Conservation (phyloP, 2,113 vertebrate genomes). For the Tetrao urogallus region DNA sequence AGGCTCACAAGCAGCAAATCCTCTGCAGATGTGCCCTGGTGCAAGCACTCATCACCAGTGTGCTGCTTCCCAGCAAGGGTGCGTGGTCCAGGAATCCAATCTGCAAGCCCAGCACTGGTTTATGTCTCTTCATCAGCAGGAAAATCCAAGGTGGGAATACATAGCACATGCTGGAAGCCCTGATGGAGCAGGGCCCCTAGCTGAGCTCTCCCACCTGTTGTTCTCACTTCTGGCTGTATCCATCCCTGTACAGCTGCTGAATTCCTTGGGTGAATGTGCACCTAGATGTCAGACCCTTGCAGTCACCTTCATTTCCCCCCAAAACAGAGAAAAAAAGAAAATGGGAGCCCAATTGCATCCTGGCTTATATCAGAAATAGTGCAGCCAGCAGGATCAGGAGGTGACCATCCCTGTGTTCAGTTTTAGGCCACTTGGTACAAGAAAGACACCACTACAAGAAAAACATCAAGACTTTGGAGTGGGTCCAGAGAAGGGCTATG, state of each 20-base stretch:
- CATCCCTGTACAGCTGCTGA: neutral
- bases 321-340: neutral
- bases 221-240: neutral
- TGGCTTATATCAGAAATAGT: too few relatives aligned
- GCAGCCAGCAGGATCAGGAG: too few relatives aligned
- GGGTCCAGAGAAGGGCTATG: too few relatives aligned
- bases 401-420: too few relatives aligned
- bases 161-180: neutral
- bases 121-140: neutral
- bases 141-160: neutral
- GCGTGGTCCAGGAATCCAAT: neutral
- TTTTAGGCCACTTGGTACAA: too few relatives aligned
- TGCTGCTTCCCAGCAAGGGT: neutral
- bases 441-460: too few relatives aligned
- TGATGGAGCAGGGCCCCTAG: neutral
- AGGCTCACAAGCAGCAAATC: neutral
- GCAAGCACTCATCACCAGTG: neutral
- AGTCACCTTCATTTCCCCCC: neutral
- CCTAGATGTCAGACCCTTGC: neutral
- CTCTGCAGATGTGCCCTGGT: neutral
- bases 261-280: neutral
- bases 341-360: neutral
- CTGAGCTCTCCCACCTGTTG: fast-evolving
- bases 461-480: too few relatives aligned
- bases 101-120: neutral